Evolutionary conservation across 2,888 invertebrate genomes (phyloP).

Genomic region (Hydrotaea cyrtoneurina): DNA sequence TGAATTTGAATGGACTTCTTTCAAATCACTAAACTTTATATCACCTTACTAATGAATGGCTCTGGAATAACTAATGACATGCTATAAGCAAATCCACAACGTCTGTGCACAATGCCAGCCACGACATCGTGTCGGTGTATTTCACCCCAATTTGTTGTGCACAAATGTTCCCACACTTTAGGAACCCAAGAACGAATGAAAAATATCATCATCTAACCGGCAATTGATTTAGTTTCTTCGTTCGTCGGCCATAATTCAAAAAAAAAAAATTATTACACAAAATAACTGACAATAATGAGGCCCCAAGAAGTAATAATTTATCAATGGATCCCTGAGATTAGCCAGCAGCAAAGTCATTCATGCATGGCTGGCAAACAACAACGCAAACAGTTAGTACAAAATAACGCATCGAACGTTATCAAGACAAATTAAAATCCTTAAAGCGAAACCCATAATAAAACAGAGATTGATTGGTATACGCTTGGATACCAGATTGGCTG

Average conservation of each 20-base stretch:
- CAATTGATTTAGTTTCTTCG: conserved; percentile 10
- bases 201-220: conserved; percentile 5
- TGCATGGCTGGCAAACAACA: conserved; percentile 33
- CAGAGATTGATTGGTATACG: conserved; percentile 38
- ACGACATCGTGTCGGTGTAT: background rate
- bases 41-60: background rate
- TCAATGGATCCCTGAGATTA: conserved; percentile 41
- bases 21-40: no score
- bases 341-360: conserved; percentile 47
- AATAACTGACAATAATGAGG: conserved; percentile 59
- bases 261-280: conserved; percentile 21
- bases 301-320: conserved; percentile 53
- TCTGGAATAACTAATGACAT: background rate
- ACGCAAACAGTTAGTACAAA: conserved; percentile 26
- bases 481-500: no score
- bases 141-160: background rate
- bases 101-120: background rate
- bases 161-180: conserved; percentile 31
- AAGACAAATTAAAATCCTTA: conserved; percentile 59
- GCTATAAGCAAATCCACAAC: background rate
- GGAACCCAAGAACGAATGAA: background rate
- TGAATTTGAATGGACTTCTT: no score
- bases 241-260: background rate
- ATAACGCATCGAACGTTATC: conserved; percentile 60
- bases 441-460: conserved; percentile 54